Evolutionary conservation across 2,888 invertebrate genomes (phyloP).

Genomic region (Drosophila colorata): DNA sequence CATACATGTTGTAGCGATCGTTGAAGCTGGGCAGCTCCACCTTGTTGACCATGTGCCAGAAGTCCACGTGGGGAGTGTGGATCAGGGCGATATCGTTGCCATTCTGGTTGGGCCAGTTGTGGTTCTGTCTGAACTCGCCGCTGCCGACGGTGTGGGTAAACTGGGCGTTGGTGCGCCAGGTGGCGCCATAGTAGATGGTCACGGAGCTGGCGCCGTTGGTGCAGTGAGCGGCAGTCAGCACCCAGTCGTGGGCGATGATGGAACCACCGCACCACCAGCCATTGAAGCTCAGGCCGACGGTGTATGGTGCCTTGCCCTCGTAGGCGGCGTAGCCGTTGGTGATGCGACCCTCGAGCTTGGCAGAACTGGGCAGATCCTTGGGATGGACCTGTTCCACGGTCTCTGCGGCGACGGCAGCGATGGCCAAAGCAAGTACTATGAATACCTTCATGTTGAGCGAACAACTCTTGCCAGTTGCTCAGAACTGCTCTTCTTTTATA

Average conservation of each 20-base stretch:
- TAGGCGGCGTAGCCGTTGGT: conserved; percentile 61
- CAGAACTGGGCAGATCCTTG: conserved; percentile 18
- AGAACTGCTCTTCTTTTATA: conserved; percentile 12
- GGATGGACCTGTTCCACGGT: conserved; percentile 16
- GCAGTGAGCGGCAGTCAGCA: conserved; percentile 69
- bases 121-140: conserved; percentile 58
- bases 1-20: conserved; percentile 68
- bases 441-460: conserved; percentile 26
- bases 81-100: conserved; percentile 77
- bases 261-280: conserved; percentile 73
- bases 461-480: conserved; percentile 9
- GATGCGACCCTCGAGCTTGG: conserved; percentile 49
- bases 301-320: conserved; percentile 72
- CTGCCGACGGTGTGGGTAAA: conserved; percentile 57
- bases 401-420: conserved; percentile 22
- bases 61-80: conserved; percentile 57
- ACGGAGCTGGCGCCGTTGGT: conserved; percentile 48
- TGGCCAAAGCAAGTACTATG: conserved; percentile 16
- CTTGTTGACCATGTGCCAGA: conserved; percentile 42
- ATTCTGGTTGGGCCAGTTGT: conserved; percentile 32
- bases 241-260: conserved; percentile 58
- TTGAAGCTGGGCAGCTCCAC: conserved; percentile 54
- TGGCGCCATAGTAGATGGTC: conserved; percentile 66
- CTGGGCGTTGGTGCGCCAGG: conserved; percentile 61
- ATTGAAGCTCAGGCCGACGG: conserved; percentile 71